Evolutionary conservation across 2,797 vertebrate species (phyloP), one percentile per base, ranked within the genome.

Genomic region (Hybognathus amarus): DNA sequence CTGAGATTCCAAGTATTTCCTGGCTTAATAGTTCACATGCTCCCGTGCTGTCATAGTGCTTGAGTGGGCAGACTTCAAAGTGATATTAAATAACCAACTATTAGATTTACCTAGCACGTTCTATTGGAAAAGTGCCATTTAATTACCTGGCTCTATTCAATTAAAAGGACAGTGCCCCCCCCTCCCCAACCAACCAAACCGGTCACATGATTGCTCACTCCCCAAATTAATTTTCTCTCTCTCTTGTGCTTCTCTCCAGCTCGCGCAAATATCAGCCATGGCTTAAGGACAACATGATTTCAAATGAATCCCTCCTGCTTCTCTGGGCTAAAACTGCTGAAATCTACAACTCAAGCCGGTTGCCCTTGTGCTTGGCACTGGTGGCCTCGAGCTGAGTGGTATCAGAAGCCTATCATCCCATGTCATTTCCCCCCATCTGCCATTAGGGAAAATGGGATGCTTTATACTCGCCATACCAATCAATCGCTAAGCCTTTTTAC

Each of bases 61-160:
- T 93, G 96, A 98, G 97, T 98, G 96, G 96, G 96, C 96, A 97
- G 96, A 97, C 97, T 98, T 99, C 97, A 97, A 98, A 99, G 97
- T 97, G 96, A 98, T 98, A 98, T 98, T 98, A 98, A 98, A 98
- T 98, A 98, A 98, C 97, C 97, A 97, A 98, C 96, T 98, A 98
- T 98, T 99, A 98, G 96, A 98, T 98, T 98, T 98, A 98, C 96
- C 97, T 98, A 96, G 96, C 97, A 97, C 97, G 93, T 97, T 95
- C 96, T 97, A 97, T 98, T 98, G 97, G 97, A 98, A 97, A 98
- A 97, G 96, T 97, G 97, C 97, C 96, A 99, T 98, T 99, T 98
- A 98, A 99, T 98, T 99, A 98, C 97, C 97, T 97, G 95, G 96
- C 95, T 96, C 97, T 97, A 97, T 98, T 98, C 97, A 98, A 99